Evolutionary conservation across 1,140 invertebrate genomes (phyloP).

Genomic region (Hylaeus anthracinus): DNA sequence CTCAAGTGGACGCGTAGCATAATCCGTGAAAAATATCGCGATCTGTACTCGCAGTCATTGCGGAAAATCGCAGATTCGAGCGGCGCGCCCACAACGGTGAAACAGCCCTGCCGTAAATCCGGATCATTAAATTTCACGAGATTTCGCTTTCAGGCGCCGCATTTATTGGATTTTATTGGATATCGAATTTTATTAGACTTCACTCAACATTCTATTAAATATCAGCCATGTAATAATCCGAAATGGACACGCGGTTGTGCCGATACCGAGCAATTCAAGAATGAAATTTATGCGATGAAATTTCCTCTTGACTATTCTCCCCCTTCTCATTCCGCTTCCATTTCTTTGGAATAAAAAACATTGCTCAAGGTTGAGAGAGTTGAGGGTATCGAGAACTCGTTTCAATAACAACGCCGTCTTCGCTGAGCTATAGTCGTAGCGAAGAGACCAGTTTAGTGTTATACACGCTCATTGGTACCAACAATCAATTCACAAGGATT

Average conservation of each 20-base stretch:
- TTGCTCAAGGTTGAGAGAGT: not conserved
- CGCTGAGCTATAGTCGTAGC: no score
- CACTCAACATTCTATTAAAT: constrained; percentile 21
- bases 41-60: not conserved
- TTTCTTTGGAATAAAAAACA: not conserved
- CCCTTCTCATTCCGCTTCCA: not conserved
- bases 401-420: no score
- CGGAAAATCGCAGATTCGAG: not conserved
- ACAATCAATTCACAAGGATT: no score
- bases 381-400: no score
- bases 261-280: not conserved
- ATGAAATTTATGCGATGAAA: not conserved
- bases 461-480: no score
- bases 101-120: not conserved
- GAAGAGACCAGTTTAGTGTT: no score
- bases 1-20: no score
- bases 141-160: not conserved
- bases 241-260: not conserved
- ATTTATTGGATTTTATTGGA: constrained; percentile 11
- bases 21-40: not conserved
- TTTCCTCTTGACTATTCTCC: not conserved
- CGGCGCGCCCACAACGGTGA: not conserved
- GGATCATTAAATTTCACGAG: constrained; percentile 6
- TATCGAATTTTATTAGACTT: constrained; percentile 10
- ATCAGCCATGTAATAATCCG: not conserved